Evolutionary conservation across 2,113 vertebrate genomes (phyloP).

Genomic region (Stegostoma tigrinum): DNA sequence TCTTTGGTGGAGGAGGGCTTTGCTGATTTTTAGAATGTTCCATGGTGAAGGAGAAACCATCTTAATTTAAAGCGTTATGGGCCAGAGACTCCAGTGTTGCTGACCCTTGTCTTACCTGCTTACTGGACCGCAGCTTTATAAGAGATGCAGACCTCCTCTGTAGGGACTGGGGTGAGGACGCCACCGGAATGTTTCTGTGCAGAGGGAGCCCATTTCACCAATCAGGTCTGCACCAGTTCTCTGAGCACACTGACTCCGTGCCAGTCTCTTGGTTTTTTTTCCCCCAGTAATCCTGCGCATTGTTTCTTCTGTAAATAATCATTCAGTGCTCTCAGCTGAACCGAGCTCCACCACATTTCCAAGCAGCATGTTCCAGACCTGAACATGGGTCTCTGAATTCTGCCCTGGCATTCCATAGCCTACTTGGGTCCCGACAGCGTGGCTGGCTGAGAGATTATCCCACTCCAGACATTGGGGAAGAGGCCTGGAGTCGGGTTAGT

Average conservation of each 20-base stretch:
- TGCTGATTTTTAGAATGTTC: background rate
- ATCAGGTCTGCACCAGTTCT: no score
- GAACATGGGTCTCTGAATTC: background rate
- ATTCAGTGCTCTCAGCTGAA: no score
- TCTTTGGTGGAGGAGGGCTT: background rate
- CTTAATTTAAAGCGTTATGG: background rate
- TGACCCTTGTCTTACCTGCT: background rate
- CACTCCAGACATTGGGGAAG: background rate
- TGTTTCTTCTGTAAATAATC: no score
- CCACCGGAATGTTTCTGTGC: no score
- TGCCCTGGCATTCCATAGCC: background rate
- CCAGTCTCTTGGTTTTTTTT: no score
- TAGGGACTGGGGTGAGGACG: no score
- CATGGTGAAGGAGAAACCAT: background rate
- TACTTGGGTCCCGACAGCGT: background rate
- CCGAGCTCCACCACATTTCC: no score
- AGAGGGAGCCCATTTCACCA: no score
- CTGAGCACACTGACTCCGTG: no score
- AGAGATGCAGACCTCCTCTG: background rate
- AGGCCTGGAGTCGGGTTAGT: background rate
- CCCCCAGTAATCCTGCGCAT: no score
- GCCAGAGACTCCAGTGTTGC: background rate
- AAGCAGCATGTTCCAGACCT: no score
- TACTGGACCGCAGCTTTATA: background rate
- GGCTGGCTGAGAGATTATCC: background rate